Evolutionary conservation across 1,140 invertebrate genomes (phyloP), one percentile per base, ranked within the genome.

Genomic region (Thaumetopoea pityocampa): DNA sequence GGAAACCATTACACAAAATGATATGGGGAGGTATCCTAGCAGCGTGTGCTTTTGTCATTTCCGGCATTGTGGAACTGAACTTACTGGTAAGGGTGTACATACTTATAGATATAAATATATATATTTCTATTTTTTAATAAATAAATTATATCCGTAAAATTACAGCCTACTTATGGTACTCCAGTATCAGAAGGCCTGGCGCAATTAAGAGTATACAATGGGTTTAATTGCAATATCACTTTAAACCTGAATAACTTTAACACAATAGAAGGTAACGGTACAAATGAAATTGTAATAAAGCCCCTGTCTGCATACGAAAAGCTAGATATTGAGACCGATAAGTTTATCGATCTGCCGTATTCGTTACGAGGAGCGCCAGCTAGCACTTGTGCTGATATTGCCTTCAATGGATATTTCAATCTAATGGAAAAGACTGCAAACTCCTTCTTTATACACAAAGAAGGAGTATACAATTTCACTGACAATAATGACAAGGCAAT

Each of bases 21-120:
- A 89, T 90, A 0, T 84, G 89, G 29, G 97, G 98, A 14, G 96
- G 96, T 34, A 52, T 96, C 7, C 74, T 99, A 2, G 94, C 94
- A 5, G 91, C 90, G 3, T 16, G 91, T 2, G 90, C 97, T 0
- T 99, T 99, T 73, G 69, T 94, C n/a, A 86, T 96, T 18, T 96
- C 97, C 8, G 96, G 91, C 10, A 59, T 96, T 17, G 87, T 98
- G 1, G 94, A 98, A 85, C 55, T 95, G 1, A 74, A 91, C 59
- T 83, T 98, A 14, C 89, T 97, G 89, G 91, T 91, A 62, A 43
- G 55, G 10, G 5, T 18, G 5, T 10, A 0, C 11, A 10, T 8
- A 2, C 8, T n/a, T 27, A 6, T 8, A 14, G 3, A 8, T 14
- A n/a, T 7, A 15, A 12, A 14, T 8, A 8, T 14, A n/a, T 7